Base-by-base conservation (phyloP, 2,888 invertebrate genomes). In the Scaptomyza caliginosa region DNA sequence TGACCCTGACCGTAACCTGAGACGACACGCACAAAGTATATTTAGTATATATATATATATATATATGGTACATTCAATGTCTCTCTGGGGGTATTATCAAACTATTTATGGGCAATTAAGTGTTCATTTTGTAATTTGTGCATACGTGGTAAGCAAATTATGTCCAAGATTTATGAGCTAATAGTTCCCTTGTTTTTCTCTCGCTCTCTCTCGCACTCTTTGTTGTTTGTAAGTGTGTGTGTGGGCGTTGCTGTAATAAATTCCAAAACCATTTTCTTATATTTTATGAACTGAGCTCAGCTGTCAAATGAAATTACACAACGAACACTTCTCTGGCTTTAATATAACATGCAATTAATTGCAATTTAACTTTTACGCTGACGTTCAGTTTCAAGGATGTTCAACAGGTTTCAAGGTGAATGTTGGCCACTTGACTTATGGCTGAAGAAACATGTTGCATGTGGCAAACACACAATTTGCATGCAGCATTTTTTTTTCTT, bases 61-160 rank as follows among this genome's bases (percentile, higher is more conserved):
- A 38, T 2, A 3, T 32, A 28, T 28, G 3, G 24, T 24, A 26
- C 7, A 34, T 32, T 32, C 10, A 50, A 39, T 40, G 55, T 17
- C 50, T 46, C 63, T 36, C 51, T 48, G 39, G 50, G 65, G 84
- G 67, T 68, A 58, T 69, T 81, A 76, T 62, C 76, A 78, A 79
- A 72, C 81, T 77, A 82, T 85, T 82, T 77, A 67, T 66, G 77
- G 66, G 64, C 83, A 85, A 82, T 85, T 85, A 85, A 79, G 77
- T 64, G 67, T 77, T 77, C 66, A 77, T 74, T 79, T 78, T 70
- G 74, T 78, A 78, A 80, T 84, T 75, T 78, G 76, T 67, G 57
- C 78, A 70, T 77, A 69, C 63, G 76, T 77, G 60, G 60, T 60
- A 56, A 42, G 77, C 64, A 79, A 79, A 83, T 80, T 46, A 79